These are phyloP conservation scores for Psittacara wagleri DNA, from an alignment of 2,113 vertebrate species.

Conservation along the genomic window DNA sequence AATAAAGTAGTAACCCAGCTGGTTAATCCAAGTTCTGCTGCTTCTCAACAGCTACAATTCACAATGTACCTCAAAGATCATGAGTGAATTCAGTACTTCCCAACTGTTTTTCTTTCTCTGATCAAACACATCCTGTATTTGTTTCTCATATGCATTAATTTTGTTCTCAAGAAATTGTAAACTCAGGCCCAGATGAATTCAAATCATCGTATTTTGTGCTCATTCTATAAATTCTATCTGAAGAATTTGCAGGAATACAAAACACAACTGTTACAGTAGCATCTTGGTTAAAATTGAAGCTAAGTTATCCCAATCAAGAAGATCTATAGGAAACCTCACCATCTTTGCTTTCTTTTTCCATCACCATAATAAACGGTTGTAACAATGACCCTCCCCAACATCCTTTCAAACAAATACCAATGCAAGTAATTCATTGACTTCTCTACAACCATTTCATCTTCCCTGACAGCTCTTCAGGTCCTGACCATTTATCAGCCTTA, in stretches of 20 bases:
- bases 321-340: background rate
- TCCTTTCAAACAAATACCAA: background rate
- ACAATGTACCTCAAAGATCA: background rate
- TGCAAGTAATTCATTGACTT: conserved; percentile 21
- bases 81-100: background rate
- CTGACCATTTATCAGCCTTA: conserved; percentile 16
- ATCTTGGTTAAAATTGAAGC: background rate
- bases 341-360: background rate
- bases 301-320: background rate
- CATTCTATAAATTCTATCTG: background rate
- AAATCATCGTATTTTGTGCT: background rate
- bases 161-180: background rate
- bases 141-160: background rate
- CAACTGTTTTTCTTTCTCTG: background rate
- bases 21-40: background rate
- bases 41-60: background rate
- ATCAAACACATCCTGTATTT: background rate
- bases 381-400: background rate
- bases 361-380: background rate
- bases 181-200: background rate
- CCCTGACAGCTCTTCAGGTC: conserved; percentile 20
- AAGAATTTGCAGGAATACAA: background rate
- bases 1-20: background rate
- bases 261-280: background rate
- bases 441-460: conserved; percentile 4